A percentile compares a stretch with the other conserved stretches of the same genome.
Evolutionary conservation across 2,888 invertebrate species (phyloP).

Genomic region (Eugnorisma glareosa): DNA sequence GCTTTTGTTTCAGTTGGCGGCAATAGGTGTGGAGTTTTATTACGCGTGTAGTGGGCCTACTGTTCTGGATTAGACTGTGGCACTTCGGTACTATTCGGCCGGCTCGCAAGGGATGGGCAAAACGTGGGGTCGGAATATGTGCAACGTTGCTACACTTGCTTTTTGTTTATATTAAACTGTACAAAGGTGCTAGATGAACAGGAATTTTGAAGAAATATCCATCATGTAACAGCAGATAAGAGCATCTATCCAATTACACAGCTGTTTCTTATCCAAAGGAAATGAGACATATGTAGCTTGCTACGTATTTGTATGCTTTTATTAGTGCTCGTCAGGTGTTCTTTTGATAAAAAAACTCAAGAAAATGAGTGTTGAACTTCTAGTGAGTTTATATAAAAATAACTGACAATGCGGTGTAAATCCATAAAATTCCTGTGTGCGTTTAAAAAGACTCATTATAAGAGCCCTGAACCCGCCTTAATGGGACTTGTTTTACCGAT

Average conservation of each 20-base stretch:
- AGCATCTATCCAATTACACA: not conserved
- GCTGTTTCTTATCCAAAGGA: not conserved
- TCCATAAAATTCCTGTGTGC: not conserved
- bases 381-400: not conserved
- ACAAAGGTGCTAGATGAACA: not conserved
- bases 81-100: conserved; percentile 16
- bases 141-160: conserved; percentile 46
- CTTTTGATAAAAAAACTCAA: not conserved
- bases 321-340: not conserved
- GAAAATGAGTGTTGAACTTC: not conserved
- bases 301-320: not conserved
- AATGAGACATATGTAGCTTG: not conserved
- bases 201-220: not conserved
- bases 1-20: conserved; percentile 39
- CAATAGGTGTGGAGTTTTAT: conserved; percentile 20
- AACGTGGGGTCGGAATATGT: conserved; percentile 46
- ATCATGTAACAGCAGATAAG: not conserved
- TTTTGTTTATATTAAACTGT: conserved; percentile 39
- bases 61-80: conserved; percentile 21
- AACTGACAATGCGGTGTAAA: not conserved
- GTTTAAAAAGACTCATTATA: not conserved
- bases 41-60: conserved; percentile 21
- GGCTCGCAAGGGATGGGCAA: conserved; percentile 44
- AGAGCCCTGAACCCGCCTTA: conserved; percentile 20
- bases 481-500: conserved; percentile 39